phyloP scores from a whole-genome alignment of 2,888 invertebrate genomes.

The Athetis lepigone region DNA sequence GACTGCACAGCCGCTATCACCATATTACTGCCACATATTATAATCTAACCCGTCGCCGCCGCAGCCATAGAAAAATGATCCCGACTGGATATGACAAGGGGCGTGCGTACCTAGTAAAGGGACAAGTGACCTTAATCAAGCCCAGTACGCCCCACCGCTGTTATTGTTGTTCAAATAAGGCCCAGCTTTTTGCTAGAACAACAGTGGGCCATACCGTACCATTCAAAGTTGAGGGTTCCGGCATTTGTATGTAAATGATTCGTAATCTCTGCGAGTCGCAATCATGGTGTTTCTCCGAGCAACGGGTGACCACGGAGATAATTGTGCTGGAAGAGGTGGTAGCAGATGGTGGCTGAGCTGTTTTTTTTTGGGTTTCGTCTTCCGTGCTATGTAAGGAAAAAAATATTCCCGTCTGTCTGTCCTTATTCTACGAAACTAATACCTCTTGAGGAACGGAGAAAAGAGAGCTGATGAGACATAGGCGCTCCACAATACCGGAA shows the following conservation, averaged over 20 bases:
- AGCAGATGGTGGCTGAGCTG: slow-evolving; percentile 40
- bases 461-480: no score
- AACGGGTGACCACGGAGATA: slow-evolving; percentile 60
- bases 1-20: slow-evolving; percentile 3
- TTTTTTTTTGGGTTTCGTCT: no score
- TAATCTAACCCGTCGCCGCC: slow-evolving; percentile 31
- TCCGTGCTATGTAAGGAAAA: no score
- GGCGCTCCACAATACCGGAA: no score
- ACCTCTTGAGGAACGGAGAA: no score
- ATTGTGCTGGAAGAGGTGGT: slow-evolving; percentile 67
- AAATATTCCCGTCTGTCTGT: no score
- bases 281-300: slow-evolving; percentile 77
- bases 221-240: slow-evolving; percentile 84
- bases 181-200: slow-evolving; percentile 87
- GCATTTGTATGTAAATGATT: slow-evolving; percentile 89
- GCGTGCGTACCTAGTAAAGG: slow-evolving; percentile 64
- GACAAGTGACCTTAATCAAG: slow-evolving; percentile 79
- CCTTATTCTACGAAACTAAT: no score
- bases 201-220: slow-evolving; percentile 79
- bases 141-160: slow-evolving; percentile 65
- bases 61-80: slow-evolving; percentile 71
- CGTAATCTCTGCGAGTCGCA: slow-evolving; percentile 82
- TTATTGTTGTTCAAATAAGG: slow-evolving; percentile 84
- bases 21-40: slow-evolving; percentile 38
- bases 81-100: slow-evolving; percentile 76